A percentile compares a stretch with the other conserved stretches of the same genome.
These are phyloP conservation scores for Eumerus sabulonum DNA, from an alignment of 2,888 invertebrate genomes.

Conservation along the genomic window DNA sequence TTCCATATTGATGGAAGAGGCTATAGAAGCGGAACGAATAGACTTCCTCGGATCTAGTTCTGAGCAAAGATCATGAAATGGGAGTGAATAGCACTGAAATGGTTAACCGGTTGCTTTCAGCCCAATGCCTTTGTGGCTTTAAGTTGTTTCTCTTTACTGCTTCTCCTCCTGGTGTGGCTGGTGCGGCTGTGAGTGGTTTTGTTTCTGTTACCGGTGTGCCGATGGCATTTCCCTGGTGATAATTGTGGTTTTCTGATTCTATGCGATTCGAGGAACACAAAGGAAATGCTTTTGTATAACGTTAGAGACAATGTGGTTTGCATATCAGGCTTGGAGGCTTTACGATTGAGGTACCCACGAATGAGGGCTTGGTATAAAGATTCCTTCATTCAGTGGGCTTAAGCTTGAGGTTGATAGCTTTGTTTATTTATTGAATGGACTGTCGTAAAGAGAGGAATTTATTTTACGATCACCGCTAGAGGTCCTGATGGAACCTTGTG, in stretches of 20 bases:
- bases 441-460: no score
- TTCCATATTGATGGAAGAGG: slow-evolving; percentile 47
- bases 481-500: no score
- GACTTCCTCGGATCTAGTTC: slow-evolving; percentile 49
- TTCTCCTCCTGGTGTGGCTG: slow-evolving; percentile 9
- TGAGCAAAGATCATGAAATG: slow-evolving; percentile 31
- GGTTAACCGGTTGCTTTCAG: slow-evolving; percentile 17
- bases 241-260: slow-evolving; percentile 66
- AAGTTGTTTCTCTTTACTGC: no score
- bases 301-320: slow-evolving; percentile 53
- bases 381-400: no score
- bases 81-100: slow-evolving; percentile 28
- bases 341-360: no score
- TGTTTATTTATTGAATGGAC: no score
- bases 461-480: no score
- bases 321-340: slow-evolving; percentile 37
- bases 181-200: slow-evolving; percentile 1
- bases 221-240: slow-evolving; percentile 53
- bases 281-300: slow-evolving; percentile 44
- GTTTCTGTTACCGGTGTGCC: slow-evolving; percentile 5
- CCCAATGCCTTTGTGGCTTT: no score
- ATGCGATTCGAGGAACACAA: slow-evolving; percentile 55
- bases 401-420: no score
- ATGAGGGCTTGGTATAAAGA: no score
- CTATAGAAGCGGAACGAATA: slow-evolving; percentile 17